These are phyloP conservation scores for Druon quercuslanigerum DNA, from an alignment of 1,140 invertebrate genomes.

Conservation along the genomic window DNA sequence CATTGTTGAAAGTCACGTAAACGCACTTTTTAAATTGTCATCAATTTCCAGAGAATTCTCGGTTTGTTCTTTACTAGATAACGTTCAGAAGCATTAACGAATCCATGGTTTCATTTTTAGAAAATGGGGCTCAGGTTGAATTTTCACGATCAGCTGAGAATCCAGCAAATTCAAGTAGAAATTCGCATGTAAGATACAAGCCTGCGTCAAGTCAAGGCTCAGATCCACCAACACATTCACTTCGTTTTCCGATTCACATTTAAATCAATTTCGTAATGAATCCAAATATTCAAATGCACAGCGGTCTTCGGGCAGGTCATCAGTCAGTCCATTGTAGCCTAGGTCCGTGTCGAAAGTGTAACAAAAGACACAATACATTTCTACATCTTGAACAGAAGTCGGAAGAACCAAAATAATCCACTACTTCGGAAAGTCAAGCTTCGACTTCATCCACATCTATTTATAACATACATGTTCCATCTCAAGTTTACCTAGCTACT, in stretches of 20 bases:
- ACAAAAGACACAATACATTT: too few relatives aligned
- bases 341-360: too few relatives aligned
- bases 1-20: too few relatives aligned
- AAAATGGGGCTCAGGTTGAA: too few relatives aligned
- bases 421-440: background rate
- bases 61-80: too few relatives aligned
- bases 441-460: background rate
- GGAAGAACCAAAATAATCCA: background rate
- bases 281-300: background rate
- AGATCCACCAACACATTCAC: background rate
- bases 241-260: background rate
- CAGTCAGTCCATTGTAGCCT: background rate
- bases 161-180: background rate
- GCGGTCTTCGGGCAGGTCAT: background rate
- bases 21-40: too few relatives aligned
- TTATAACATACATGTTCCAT: too few relatives aligned
- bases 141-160: background rate
- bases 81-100: constrained; percentile 12
- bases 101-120: constrained; percentile 2
- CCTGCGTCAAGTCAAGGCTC: background rate
- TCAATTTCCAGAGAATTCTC: background rate
- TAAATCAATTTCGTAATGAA: background rate
- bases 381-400: background rate
- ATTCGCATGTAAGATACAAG: background rate
- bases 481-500: too few relatives aligned